These are phyloP conservation scores for Baccha elongata DNA, from an alignment of 2,888 invertebrate genomes.

Conservation along the genomic window DNA sequence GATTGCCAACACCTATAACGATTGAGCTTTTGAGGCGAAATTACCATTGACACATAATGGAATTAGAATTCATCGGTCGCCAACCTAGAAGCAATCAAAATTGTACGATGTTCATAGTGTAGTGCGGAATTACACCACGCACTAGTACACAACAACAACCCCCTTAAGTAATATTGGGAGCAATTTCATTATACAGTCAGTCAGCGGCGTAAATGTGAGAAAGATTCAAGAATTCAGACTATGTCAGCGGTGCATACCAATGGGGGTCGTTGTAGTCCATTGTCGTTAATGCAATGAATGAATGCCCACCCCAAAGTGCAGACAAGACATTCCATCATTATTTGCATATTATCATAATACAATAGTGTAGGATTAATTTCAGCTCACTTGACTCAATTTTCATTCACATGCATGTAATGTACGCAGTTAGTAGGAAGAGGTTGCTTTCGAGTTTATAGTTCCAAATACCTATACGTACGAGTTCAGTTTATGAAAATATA, in stretches of 20 bases:
- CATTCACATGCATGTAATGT: constrained; percentile 1
- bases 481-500: neutral
- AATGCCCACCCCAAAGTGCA: constrained; percentile 43
- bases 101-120: constrained; percentile 22
- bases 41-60: constrained; percentile 57
- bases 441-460: neutral
- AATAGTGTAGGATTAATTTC: constrained; percentile 69
- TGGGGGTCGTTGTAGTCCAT: constrained; percentile 34
- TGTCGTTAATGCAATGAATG: constrained; percentile 38
- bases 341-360: constrained; percentile 63
- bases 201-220: constrained; percentile 6
- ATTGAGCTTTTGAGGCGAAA: constrained; percentile 37
- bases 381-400: constrained; percentile 71
- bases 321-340: constrained; percentile 59
- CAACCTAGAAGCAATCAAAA: constrained; percentile 71
- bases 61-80: constrained; percentile 64
- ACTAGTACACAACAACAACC: constrained; percentile 30
- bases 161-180: constrained; percentile 19
- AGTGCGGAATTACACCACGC: constrained; percentile 50
- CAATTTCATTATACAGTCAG: constrained; percentile 59
- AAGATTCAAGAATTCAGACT: constrained; percentile 26
- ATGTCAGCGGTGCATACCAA: constrained; percentile 5
- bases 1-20: constrained; percentile 10
- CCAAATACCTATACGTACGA: neutral
- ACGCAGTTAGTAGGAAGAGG: constrained; percentile 1